Conservation (phyloP, 2,888 invertebrate species). For the Mesorhabditis sp. region DNA sequence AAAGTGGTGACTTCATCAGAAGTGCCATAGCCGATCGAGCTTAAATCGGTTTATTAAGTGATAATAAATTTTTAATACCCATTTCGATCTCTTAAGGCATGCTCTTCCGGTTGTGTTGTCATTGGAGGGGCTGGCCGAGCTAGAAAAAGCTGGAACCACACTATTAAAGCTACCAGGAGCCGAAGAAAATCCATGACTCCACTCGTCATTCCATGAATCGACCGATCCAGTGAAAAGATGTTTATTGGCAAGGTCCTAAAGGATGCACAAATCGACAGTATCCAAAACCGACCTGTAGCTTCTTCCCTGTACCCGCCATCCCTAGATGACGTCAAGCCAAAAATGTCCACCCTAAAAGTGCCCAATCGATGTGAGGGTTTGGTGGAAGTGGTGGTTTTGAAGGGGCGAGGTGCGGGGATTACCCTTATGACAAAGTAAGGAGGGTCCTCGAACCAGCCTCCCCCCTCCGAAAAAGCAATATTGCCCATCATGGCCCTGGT, state of each 20-base stretch:
- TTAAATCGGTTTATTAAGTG: too few species aligned
- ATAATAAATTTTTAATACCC: too few species aligned
- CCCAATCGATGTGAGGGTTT: not conserved
- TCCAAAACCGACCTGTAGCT: slow-evolving; percentile 3
- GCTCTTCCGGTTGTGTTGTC: slow-evolving; percentile 8
- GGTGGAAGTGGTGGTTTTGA: not conserved
- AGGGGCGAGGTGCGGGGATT: not conserved
- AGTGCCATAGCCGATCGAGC: not conserved
- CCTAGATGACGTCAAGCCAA: not conserved
- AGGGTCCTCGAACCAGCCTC: slow-evolving; percentile 12
- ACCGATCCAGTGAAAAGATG: slow-evolving; percentile 47
- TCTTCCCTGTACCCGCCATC: not conserved
- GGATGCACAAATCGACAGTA: too few species aligned
- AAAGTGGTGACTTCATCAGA: not conserved
- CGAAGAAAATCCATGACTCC: slow-evolving; percentile 5
- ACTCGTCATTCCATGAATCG: slow-evolving; percentile 35
- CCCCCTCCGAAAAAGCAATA: not conserved
- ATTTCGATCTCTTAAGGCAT: not conserved
- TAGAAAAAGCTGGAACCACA: not conserved
- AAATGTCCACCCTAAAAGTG: not conserved
- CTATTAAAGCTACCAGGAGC: not conserved
- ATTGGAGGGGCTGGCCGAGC: not conserved
- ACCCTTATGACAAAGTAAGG: slow-evolving; percentile 15
- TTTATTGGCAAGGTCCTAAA: slow-evolving; percentile 54
- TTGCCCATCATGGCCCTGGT: not conserved